A percentile compares a stretch with the other conserved stretches of the same genome.
These are phyloP conservation scores for Tyria jacobaeae DNA, from an alignment of 2,888 invertebrate species.

Conservation along the genomic window DNA sequence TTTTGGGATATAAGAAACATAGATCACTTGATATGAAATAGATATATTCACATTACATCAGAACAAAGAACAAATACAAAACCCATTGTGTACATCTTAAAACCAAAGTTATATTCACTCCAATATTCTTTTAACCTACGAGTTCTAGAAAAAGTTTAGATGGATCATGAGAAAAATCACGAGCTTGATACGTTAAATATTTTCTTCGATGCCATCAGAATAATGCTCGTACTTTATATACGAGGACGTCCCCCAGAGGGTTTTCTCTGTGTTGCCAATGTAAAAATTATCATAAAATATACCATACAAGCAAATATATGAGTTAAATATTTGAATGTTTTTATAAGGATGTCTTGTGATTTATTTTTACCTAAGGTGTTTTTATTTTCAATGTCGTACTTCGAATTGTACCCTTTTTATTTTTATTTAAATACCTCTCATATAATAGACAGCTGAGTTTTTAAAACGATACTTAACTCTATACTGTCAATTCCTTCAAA, in stretches of 20 bases:
- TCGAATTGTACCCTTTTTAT: too few relatives aligned
- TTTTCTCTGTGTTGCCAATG: conserved; percentile 27
- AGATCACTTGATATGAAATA: neutral
- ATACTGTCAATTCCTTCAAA: too few relatives aligned
- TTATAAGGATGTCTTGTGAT: too few relatives aligned
- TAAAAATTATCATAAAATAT: conserved; percentile 37
- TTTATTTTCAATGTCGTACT: too few relatives aligned
- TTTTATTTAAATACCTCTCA: too few relatives aligned
- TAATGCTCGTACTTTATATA: conserved; percentile 32
- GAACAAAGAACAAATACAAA: neutral
- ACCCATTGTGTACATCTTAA: too few relatives aligned
- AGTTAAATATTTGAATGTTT: neutral
- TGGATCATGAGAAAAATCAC: conserved; percentile 12
- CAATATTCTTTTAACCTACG: conserved; percentile 10
- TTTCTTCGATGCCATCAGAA: conserved; percentile 18
- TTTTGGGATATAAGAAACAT: neutral
- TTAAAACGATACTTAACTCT: too few relatives aligned
- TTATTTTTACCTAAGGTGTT: neutral
- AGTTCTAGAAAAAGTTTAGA: conserved; percentile 11
- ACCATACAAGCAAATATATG: conserved; percentile 24
- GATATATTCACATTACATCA: neutral
- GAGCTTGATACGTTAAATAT: conserved; percentile 22
- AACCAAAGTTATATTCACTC: neutral
- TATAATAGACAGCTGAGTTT: too few relatives aligned
- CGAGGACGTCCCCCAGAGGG: conserved; percentile 13